Evolutionary conservation across 35 echinoderm and acorn worm genomes (phyloP).

Genomic region (Ophioderma brevispina): DNA sequence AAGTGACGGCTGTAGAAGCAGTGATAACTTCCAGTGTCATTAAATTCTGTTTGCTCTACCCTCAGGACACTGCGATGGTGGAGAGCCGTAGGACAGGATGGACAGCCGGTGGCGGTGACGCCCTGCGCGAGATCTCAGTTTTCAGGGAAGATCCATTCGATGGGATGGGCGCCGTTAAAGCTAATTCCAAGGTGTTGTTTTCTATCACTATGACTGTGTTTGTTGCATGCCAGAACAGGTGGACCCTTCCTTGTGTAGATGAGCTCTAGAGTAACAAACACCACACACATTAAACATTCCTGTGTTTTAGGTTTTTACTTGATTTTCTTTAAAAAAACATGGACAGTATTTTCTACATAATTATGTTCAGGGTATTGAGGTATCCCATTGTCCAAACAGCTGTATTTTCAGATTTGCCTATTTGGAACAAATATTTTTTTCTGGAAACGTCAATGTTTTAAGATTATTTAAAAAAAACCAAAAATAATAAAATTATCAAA

Average conservation of each 20-base stretch:
- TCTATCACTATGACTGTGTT: slow-evolving; percentile 25
- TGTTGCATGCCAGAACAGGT: slow-evolving; percentile 22
- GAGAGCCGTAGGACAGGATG: slow-evolving; percentile 31
- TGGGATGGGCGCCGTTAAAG: slow-evolving; percentile 47
- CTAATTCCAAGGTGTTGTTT: slow-evolving; percentile 45
- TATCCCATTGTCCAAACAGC: too few relatives aligned
- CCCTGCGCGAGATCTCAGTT: slow-evolving; percentile 2
- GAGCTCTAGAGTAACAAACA: neutral
- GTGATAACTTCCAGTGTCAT: slow-evolving; percentile 52
- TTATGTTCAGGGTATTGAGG: too few relatives aligned
- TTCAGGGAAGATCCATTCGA: slow-evolving; percentile 69
- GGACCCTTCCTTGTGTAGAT: slow-evolving; percentile 13
- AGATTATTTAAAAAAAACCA: too few relatives aligned
- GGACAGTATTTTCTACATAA: too few relatives aligned
- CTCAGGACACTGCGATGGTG: slow-evolving; percentile 52
- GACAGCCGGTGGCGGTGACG: slow-evolving; percentile 43
- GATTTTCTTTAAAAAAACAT: too few relatives aligned
- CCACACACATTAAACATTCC: too few relatives aligned
- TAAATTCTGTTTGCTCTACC: slow-evolving; percentile 24
- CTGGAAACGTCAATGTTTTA: too few relatives aligned
- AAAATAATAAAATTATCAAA: too few relatives aligned
- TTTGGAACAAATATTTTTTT: too few relatives aligned
- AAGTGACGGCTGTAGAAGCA: slow-evolving; percentile 80
- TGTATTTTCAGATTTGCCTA: too few relatives aligned
- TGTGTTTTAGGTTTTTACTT: too few relatives aligned